phyloP scores from a whole-genome alignment of 2,113 vertebrate genomes.

The Elaphurus davidianus region DNA sequence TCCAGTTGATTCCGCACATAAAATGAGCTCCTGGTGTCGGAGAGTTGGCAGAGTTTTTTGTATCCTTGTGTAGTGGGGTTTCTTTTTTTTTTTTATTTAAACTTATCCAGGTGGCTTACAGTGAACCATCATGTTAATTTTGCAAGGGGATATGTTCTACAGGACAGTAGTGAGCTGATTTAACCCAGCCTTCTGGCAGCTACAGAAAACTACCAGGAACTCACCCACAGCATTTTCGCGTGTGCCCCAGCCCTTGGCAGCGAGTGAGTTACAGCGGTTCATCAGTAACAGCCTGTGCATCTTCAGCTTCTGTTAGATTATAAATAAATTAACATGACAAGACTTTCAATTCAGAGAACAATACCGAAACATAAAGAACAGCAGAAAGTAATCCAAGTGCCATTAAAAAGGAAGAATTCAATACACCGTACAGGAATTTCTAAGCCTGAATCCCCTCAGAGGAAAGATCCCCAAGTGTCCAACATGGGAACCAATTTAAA shows the following conservation, averaged over 20 bases:
- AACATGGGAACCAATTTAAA: neutral
- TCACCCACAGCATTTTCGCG: rapidly evolving
- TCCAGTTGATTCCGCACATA: neutral
- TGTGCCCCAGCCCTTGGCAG: neutral
- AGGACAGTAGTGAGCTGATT: neutral
- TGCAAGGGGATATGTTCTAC: neutral
- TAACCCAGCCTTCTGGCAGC: neutral
- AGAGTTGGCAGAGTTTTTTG: neutral
- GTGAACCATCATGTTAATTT: neutral
- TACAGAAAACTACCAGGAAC: neutral
- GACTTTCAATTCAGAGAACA: slow-evolving; percentile 56
- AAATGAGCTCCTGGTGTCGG: rapidly evolving
- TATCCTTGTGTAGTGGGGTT: neutral
- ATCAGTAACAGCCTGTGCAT: neutral
- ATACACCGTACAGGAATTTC: neutral
- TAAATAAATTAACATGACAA: slow-evolving; percentile 64
- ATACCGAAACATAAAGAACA: neutral
- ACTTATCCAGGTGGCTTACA: neutral
- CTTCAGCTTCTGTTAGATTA: slow-evolving; percentile 25
- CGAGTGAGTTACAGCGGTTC: neutral
- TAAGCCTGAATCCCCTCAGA: neutral
- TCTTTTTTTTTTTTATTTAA: neutral
- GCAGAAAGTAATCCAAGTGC: neutral
- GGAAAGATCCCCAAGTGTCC: neutral
- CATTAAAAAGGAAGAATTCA: neutral